phyloP scores from a whole-genome alignment of 2,797 vertebrate genomes.

The Loriculus beryllinus region DNA sequence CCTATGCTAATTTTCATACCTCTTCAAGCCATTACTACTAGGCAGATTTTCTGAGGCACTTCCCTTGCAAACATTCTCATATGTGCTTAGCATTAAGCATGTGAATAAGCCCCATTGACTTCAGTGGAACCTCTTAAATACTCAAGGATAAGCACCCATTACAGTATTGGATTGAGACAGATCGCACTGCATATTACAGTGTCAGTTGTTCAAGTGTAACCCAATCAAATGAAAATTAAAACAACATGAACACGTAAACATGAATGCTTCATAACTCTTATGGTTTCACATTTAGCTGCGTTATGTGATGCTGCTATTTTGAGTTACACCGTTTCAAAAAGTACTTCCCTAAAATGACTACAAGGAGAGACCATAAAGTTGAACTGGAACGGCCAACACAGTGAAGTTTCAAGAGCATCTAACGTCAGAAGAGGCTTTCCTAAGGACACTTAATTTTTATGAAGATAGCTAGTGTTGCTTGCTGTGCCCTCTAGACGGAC shows the following conservation, averaged over 20 bases:
- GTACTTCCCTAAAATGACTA: not conserved
- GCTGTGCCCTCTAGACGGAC: not conserved
- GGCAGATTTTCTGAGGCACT: not conserved
- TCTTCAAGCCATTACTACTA: slow-evolving; percentile 7
- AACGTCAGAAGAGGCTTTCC: not conserved
- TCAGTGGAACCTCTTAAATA: not conserved
- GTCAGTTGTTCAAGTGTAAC: not conserved
- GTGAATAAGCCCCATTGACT: not conserved
- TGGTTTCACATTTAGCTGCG: not conserved
- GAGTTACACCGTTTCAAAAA: not conserved
- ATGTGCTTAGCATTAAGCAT: not conserved
- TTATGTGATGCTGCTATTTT: not conserved
- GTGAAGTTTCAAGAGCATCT: not conserved
- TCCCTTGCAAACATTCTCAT: not conserved
- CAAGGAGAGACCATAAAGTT: not conserved
- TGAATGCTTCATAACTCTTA: not conserved
- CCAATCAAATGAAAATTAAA: not conserved
- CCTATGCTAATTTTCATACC: slow-evolving; percentile 54
- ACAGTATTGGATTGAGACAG: not conserved
- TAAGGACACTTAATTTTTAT: not conserved
- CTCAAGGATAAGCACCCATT: not conserved
- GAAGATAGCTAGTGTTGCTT: not conserved
- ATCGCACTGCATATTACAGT: not conserved
- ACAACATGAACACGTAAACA: not conserved
- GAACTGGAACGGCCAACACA: not conserved